A percentile compares a stretch with the other conserved stretches of the same genome.
phyloP scores from a whole-genome alignment of 2,797 vertebrate genomes.

The Austrolebias charrua region DNA sequence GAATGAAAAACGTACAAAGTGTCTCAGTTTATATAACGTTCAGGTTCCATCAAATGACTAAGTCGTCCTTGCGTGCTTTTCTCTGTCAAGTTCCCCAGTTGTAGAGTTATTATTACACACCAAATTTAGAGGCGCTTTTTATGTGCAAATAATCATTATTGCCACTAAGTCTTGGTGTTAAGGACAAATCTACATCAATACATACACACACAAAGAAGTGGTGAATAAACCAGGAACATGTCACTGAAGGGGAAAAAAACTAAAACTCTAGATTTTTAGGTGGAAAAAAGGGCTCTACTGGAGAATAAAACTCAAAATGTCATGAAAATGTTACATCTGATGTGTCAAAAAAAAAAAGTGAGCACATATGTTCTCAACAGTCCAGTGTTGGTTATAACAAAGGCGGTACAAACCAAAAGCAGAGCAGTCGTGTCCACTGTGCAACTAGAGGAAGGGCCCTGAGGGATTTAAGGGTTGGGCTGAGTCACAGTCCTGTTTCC shows the following conservation, averaged over 20 bases:
- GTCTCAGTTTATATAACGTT: not conserved
- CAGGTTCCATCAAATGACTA: too few relatives aligned
- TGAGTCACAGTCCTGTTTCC: too few relatives aligned
- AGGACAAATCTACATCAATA: not conserved
- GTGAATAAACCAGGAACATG: conserved; percentile 58
- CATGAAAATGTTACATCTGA: conserved; percentile 2
- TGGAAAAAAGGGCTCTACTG: conserved; percentile 15
- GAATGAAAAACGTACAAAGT: not conserved
- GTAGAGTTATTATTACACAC: too few relatives aligned
- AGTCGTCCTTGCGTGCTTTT: too few relatives aligned
- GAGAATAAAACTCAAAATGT: conserved; percentile 9
- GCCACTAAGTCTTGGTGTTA: not conserved
- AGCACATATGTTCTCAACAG: conserved; percentile 23
- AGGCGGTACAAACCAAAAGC: conserved; percentile 10
- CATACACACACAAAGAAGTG: conserved; percentile 12
- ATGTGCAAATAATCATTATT: too few relatives aligned
- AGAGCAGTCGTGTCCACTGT: conserved; percentile 31
- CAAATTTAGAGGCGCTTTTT: too few relatives aligned
- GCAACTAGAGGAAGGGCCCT: conserved; percentile 14
- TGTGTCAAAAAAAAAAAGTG: conserved; percentile 7
- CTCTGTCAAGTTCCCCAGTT: too few relatives aligned
- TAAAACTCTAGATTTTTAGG: conserved; percentile 8
- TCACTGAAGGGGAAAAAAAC: conserved; percentile 22
- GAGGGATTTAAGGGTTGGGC: conserved; percentile 25
- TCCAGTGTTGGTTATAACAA: conserved; percentile 27